Base-by-base conservation (phyloP, 1,140 invertebrate species). In the Ceratitis capitata region DNA sequence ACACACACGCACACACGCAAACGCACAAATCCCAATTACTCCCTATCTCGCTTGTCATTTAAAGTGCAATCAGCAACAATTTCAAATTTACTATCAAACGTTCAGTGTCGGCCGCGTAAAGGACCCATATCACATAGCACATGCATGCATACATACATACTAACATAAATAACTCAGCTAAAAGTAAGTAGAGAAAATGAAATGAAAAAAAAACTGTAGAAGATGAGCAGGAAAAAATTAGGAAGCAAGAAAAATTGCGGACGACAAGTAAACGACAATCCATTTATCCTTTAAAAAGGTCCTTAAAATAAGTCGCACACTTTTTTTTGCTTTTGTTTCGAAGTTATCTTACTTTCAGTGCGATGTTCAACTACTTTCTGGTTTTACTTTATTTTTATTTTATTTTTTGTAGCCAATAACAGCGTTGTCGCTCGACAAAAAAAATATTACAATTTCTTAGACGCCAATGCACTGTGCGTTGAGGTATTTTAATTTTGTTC, bases 261-360 rank as follows among this genome's bases (percentile, higher is more conserved):
- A 78, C 39, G 69, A 78, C 69, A 45, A 69, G 39, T 23, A 45
- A 78, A 78, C 69, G 69, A 78, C 69, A 78, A 78, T 78, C 69
- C 69, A 78, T 78, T 78, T 78, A 78, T 78, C 69, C 69, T 78
- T 78, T 78, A 42, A 78, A 45, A 78, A 78, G 69, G 39, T 78
- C 69, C 69, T 78, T 78, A 78, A 78, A 78, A 78, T n/a, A 78
- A 78, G 69, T 78, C 69, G 69, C 35, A 78, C 69, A 78, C 45
- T 78, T 78, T 45, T n/a, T n/a, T n/a, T n/a, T n/a, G n/a, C n/a
- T n/a, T n/a, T n/a, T n/a, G n/a, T n/a, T n/a, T 78, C 4, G n/a
- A 45, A 35, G n/a, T 64, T 56, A 3, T 56, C 4, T 56, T n/a
- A n/a, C n/a, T n/a, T n/a, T n/a, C n/a, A n/a, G n/a, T n/a, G n/a